Evolutionary conservation across 2,888 invertebrate genomes (phyloP).

Genomic region (Ariolimax columbianus): DNA sequence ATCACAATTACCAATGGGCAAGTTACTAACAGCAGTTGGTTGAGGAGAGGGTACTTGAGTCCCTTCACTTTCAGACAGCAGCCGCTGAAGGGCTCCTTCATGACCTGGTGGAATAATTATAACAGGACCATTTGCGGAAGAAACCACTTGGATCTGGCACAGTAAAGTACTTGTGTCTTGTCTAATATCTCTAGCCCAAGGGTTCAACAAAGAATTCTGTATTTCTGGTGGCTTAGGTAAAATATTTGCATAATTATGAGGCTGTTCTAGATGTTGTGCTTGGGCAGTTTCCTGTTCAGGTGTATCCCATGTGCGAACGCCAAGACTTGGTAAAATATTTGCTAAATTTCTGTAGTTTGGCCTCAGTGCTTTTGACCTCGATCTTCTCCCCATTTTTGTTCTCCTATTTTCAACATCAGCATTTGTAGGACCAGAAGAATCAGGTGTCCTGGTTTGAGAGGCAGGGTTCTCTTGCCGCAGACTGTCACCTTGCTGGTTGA

Average conservation of each 20-base stretch:
- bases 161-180: neutral
- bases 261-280: neutral
- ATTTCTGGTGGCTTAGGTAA: neutral
- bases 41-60: neutral
- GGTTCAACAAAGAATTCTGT: neutral
- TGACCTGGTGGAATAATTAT: slow-evolving; percentile 29
- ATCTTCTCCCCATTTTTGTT: neutral
- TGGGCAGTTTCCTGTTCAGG: neutral
- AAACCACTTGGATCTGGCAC: slow-evolving; percentile 17
- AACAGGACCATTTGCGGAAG: slow-evolving; percentile 17
- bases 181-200: neutral
- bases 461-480: neutral
- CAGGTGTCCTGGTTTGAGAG: neutral
- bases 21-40: too few species aligned
- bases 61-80: neutral
- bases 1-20: neutral
- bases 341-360: slow-evolving; percentile 2
- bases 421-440: neutral
- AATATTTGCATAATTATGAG: neutral
- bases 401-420: neutral
- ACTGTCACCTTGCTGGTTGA: neutral
- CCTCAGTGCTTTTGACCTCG: neutral
- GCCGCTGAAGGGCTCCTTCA: slow-evolving; percentile 11
- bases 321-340: neutral
- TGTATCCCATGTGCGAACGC: neutral